phyloP scores from a whole-genome alignment of 2,113 vertebrate genomes.

The Nycticryphes semicollaris region DNA sequence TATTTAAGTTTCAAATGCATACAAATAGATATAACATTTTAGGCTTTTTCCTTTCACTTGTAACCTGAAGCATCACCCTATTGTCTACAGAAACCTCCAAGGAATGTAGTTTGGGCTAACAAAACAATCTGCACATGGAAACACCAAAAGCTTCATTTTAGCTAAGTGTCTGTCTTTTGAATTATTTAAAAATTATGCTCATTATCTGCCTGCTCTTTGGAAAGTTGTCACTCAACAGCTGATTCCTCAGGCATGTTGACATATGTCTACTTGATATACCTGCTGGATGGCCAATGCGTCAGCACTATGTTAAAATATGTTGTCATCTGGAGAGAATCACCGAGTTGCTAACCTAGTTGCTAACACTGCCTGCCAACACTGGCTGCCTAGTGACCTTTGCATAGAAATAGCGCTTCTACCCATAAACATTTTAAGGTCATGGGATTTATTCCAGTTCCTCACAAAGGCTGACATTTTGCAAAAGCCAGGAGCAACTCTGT shows the following conservation, averaged over 20 bases:
- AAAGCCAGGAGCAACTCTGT: conserved; percentile 34
- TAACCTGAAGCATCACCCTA: not conserved
- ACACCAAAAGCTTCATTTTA: not conserved
- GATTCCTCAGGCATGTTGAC: not conserved
- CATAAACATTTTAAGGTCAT: conserved; percentile 49
- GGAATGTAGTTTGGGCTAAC: not conserved
- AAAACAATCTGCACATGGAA: not conserved
- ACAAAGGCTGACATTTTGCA: conserved; percentile 56
- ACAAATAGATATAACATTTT: accelerated
- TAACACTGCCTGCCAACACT: conserved; percentile 3
- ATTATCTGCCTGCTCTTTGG: not conserved
- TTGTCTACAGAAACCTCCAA: not conserved
- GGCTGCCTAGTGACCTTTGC: conserved; percentile 40
- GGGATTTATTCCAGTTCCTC: conserved; percentile 29
- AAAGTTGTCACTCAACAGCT: not conserved
- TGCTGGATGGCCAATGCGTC: not conserved
- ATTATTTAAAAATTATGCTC: not conserved
- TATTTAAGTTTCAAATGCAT: not conserved
- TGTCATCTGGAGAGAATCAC: not conserved
- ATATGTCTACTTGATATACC: not conserved
- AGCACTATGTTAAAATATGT: not conserved
- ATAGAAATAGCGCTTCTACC: conserved; percentile 1
- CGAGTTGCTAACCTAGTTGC: not conserved
- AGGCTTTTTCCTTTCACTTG: not conserved
- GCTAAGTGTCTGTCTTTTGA: not conserved